phyloP scores from a whole-genome alignment of 1,140 invertebrate species.

The Aphis gossypii region DNA sequence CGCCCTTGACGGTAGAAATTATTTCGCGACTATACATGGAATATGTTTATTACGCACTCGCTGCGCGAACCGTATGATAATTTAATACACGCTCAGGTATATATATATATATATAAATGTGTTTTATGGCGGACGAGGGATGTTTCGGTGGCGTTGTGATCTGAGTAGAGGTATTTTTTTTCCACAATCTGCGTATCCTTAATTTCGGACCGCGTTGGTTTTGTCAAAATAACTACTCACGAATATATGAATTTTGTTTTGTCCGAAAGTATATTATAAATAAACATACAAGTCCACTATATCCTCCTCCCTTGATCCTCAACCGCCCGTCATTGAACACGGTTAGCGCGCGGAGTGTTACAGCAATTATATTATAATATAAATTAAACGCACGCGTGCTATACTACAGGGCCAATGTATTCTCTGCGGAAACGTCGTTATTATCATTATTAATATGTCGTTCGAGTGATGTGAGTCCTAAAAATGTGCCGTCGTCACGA shows the following conservation, averaged over 20 bases:
- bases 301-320: too few relatives aligned
- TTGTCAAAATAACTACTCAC: not conserved
- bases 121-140: not conserved
- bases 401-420: not conserved
- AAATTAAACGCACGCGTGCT: not conserved
- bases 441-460: not conserved
- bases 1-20: not conserved
- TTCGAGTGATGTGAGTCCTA: not conserved
- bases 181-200: not conserved
- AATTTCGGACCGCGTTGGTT: not conserved
- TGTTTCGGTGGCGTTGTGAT: not conserved
- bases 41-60: not conserved
- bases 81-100: too few relatives aligned
- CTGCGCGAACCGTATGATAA: too few relatives aligned
- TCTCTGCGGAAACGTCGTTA: not conserved
- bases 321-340: not conserved
- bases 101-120: not conserved
- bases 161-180: not conserved
- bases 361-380: not conserved
- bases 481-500: not conserved
- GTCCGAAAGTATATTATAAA: not conserved
- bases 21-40: not conserved
- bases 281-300: not conserved
- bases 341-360: not conserved
- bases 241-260: not conserved